Conservation (phyloP, 1,140 invertebrate species). For the Amphibalanus amphitrite region DNA sequence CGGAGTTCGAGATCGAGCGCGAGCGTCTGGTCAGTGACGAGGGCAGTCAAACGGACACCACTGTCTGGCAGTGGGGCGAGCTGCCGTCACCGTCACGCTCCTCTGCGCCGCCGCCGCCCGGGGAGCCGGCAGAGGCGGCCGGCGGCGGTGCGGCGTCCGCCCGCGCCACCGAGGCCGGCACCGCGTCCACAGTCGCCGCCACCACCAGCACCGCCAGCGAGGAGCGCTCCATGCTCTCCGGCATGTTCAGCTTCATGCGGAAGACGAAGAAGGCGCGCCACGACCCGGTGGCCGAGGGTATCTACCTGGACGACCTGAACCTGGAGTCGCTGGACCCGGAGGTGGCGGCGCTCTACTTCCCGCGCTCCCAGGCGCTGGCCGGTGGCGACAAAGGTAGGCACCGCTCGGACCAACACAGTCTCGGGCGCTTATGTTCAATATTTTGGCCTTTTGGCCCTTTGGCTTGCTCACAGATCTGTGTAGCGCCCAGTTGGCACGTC, state of each 20-base stretch:
- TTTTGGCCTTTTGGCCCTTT: too few species aligned
- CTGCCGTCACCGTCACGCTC: conserved; percentile 37
- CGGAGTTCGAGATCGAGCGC: conserved; percentile 60
- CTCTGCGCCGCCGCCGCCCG: background rate
- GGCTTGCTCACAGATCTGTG: too few species aligned
- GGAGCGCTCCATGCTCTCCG: conserved; percentile 60
- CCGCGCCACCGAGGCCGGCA: background rate
- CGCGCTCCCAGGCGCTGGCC: conserved; percentile 21
- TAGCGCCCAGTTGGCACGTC: too few species aligned
- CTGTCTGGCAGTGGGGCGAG: conserved; percentile 92
- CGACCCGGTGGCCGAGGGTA: conserved; percentile 51
- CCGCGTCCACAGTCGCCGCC: background rate
- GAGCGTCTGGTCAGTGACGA: conserved; percentile 23
- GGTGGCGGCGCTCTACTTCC: conserved; percentile 74
- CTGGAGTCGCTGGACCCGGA: conserved; percentile 75
- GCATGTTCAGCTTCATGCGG: conserved; percentile 86
- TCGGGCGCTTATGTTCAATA: too few species aligned
- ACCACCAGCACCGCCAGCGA: conserved; percentile 21
- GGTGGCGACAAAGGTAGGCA: background rate
- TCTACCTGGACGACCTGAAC: conserved; percentile 85
- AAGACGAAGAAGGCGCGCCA: conserved; percentile 50
- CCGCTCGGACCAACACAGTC: too few species aligned
- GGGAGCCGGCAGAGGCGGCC: background rate
- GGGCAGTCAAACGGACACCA: conserved; percentile 31
- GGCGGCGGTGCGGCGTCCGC: background rate